Percentiles rank a stretch among this genome's conserved stretches.
Evolutionary conservation across 35 echinoderm and acorn worm species (phyloP).

Genomic region (Lytechinus pictus): DNA sequence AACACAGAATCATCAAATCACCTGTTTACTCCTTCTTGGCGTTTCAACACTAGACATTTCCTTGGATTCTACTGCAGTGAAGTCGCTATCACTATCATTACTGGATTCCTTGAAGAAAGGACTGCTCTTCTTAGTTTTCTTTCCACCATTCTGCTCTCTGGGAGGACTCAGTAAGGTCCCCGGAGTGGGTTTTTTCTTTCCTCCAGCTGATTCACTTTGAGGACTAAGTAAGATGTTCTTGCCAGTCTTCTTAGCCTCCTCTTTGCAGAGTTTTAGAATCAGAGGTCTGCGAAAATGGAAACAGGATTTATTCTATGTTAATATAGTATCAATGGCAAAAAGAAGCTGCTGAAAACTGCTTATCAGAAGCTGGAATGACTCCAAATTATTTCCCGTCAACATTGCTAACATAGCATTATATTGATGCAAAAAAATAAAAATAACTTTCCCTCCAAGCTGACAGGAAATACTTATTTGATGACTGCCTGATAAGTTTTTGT

Average conservation of each 20-base stretch:
- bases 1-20: not conserved
- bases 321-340: not conserved
- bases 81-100: not conserved
- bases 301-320: not conserved
- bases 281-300: slow-evolving; percentile 53
- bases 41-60: not conserved
- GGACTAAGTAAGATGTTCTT: not conserved
- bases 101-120: not conserved
- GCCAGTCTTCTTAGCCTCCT: slow-evolving; percentile 35
- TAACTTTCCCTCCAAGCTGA: too few relatives aligned
- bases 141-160: not conserved
- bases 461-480: too few relatives aligned
- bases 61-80: not conserved
- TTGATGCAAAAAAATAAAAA: too few relatives aligned
- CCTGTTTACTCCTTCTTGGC: not conserved
- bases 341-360: not conserved
- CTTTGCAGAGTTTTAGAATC: slow-evolving; percentile 71
- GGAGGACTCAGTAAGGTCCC: not conserved
- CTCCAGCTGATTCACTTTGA: not conserved
- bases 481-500: too few relatives aligned
- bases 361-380: too few relatives aligned
- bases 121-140: not conserved
- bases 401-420: too few relatives aligned
- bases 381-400: too few relatives aligned
- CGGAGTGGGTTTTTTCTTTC: not conserved